These are phyloP conservation scores for Calonectris borealis DNA, from an alignment of 2,113 vertebrate genomes.

Conservation along the genomic window DNA sequence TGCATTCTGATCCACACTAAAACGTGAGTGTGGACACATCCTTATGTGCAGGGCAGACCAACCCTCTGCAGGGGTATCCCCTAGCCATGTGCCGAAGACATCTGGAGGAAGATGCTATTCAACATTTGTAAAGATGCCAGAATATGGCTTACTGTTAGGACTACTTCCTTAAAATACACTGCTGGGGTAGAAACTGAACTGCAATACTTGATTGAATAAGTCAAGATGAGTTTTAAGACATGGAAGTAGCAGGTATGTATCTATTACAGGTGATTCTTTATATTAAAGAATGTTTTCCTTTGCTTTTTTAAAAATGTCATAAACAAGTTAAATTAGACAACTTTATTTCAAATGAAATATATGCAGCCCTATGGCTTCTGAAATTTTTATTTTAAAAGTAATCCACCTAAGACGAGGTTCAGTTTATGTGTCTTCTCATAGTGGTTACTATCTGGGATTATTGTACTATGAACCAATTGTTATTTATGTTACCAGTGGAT, in stretches of 20 bases:
- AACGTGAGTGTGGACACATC: neutral
- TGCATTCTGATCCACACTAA: neutral
- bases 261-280: neutral
- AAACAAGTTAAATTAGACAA: neutral
- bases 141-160: neutral
- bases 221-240: neutral
- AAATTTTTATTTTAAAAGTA: neutral
- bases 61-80: neutral
- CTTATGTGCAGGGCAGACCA: neutral
- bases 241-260: neutral
- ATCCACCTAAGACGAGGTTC: neutral
- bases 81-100: neutral
- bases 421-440: neutral
- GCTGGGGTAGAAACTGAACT: neutral
- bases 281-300: neutral
- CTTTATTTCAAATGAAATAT: neutral
- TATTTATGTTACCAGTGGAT: constrained; percentile 51
- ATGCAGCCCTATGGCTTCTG: neutral
- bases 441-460: constrained; percentile 17
- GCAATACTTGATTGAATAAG: neutral
- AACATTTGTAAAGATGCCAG: neutral
- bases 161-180: neutral
- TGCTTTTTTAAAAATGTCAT: neutral
- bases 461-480: neutral
- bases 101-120: neutral